Evolutionary conservation across 2,113 vertebrate species (phyloP), one percentile per base, ranked within the genome.

Genomic region (Serinus canaria): DNA sequence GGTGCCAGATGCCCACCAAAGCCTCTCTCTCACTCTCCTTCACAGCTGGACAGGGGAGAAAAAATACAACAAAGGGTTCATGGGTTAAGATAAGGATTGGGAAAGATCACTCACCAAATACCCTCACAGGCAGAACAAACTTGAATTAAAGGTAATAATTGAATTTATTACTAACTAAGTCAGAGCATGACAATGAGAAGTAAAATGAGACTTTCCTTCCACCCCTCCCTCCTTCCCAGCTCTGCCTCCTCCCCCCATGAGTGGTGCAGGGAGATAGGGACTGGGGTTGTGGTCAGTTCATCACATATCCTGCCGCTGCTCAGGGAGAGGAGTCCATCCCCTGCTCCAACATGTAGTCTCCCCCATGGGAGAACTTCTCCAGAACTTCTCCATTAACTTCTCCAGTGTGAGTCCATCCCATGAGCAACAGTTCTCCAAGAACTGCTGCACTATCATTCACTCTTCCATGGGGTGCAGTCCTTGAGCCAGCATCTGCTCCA

Each of bases 241-340:
- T 52, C 37, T 59, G 31, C 27, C 11, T 27, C 7, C 9, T 59
- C 11, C 16, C 13, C 2, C 4, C 14, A 24, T 30, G 7, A 59
- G 27, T 0, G 0, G 9, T 4, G 4, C 9, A 21, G 11, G 25
- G 27, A 77, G 37, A 35, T 20, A 9, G 7, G 30, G 22, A 50
- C 11, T 22, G 31, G 2, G 2, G 4, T 15, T 52, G 4, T 37
- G 17, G 27, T 52, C 27, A 52, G 25, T 52, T 68, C 44, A 43
- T 68, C 13, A 17, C 31, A 14, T 6, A 7, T 31, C 18, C 44
- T 43, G 21, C 16, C 2, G 4, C 52, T 76, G 13, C 62, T 25
- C 31, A 44, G 44, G 53, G 72, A 59, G 10, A 58, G 7, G 25
- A 5, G 2, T 68, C 25, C 25, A 30, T 58, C 13, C 30, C 30